Evolutionary conservation across 2,113 vertebrate species (phyloP), one percentile per base, ranked within the genome.

Genomic region (Chaenocephalus aceratus): DNA sequence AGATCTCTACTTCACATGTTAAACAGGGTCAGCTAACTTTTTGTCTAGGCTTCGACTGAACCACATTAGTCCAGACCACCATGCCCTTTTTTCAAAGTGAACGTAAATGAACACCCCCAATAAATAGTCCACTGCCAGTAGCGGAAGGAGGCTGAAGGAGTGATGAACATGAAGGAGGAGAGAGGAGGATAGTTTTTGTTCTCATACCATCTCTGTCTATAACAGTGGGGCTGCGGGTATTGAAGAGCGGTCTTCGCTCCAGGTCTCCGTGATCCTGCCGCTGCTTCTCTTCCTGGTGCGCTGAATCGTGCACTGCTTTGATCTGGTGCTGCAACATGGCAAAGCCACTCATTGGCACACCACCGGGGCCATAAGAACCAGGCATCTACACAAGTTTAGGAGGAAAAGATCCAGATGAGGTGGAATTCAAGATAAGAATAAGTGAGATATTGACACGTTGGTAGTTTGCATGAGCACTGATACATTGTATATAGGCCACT

Each of bases 271-370:
- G 97, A 58, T 99, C 97, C 76, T 97, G 97, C 87, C 97, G 94
- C 94, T 98, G 98, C 62, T 96, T 96, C 80, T 99, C 98, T 71
- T 99, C 98, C 81, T 98, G 93, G 84, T 98, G 95, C 0, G 96
- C 96, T 0, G 97, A 98, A 66, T 99, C 98, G 4, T 98, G 97
- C 90, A 95, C 96, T 0, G 96, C 97, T 89, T 99, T 99, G 85
- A 99, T 97, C 86, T 99, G 98, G 63, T 97, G 95, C 73, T 99
- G 98, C 79, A 97, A 96, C 80, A 99, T 97, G 0, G 97, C 91
- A 0, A 96, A 97, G 9, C 97, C 98, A 0, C 97, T 99, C 65
- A 97, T 91, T 0, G 97, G 93, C 34, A 99, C 89, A 0, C 89
- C 94, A 16, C 95, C 95, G 0, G 96, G 93, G 48, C 95, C 95